Evolutionary conservation across 2,888 invertebrate genomes (phyloP), one percentile per base, ranked within the genome.

Genomic region (Gymnosoma rotundatum): DNA sequence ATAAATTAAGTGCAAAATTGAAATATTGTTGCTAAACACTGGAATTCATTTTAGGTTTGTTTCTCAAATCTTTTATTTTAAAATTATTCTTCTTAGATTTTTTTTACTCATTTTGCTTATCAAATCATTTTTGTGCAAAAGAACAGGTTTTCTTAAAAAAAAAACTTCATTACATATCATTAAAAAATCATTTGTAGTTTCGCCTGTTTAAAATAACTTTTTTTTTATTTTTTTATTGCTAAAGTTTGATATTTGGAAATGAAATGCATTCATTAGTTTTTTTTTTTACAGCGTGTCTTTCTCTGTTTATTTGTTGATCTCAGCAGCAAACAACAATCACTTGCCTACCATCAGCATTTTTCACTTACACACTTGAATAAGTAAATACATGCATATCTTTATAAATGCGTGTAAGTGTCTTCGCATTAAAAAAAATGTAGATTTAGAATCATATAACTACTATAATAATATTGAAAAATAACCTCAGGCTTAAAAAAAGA

Each of bases 101-200:
- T 21, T 6, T 25, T 42, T 60, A 2, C 12, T 42, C 12, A 12
- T 42, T 12, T 42, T 10, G 12, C 12, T 12, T 42, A 12, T 12
- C 42, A 12, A 42, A 42, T 12, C 42, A 42, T 10, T 12, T 61
- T 52, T 70, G 12, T 12, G 50, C 16, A 25, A 50, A 50, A 58
- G 20, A 9, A 73, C 72, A 42, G 32, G 64, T 66, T 79, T 67
- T 58, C 0, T 56, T 50, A 48, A 18, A 38, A 48, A 64, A 72
- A 67, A 70, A 70, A 42, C 60, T 75, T 72, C 74, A 76, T 70
- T 83, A 66, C 80, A 78, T 80, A 78, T 86, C 83, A 83, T 86
- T 86, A 86, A 86, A 86, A 83, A 83, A 38, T 42, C 78, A 83
- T 83, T 86, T 83, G 81, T 75, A 76, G 81, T 69, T 84, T 69